Conservation (phyloP, 92 coral and sea anemone genomes). For the Epizoanthus scotinus region DNA sequence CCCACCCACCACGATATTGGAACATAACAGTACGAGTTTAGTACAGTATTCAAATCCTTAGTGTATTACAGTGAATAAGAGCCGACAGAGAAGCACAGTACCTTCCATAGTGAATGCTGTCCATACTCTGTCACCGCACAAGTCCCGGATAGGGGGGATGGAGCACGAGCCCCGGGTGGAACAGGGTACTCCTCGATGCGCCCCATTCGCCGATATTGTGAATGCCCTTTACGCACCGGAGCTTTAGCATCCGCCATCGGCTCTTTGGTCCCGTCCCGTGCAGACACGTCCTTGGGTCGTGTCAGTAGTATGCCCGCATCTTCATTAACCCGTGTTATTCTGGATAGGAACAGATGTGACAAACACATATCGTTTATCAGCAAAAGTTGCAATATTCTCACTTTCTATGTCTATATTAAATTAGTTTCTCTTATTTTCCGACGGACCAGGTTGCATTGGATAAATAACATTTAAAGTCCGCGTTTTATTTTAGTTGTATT, state of each 20-base stretch:
- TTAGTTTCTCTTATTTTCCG: too few relatives aligned
- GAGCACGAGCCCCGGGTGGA: slow-evolving; percentile 46
- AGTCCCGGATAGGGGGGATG: slow-evolving; percentile 52
- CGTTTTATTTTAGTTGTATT: too few relatives aligned
- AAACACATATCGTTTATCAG: too few relatives aligned
- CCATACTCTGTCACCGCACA: slow-evolving; percentile 21
- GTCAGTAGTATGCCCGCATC: slow-evolving; percentile 69
- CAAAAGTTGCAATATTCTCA: too few relatives aligned
- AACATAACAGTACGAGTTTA: not conserved
- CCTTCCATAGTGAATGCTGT: slow-evolving; percentile 55
- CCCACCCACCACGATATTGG: too few relatives aligned
- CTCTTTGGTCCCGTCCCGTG: slow-evolving; percentile 49
- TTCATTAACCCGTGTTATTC: slow-evolving; percentile 75
- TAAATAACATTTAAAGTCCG: too few relatives aligned
- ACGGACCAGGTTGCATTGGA: too few relatives aligned
- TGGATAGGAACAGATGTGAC: slow-evolving; percentile 7
- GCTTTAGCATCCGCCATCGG: slow-evolving; percentile 13
- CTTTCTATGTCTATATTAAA: too few relatives aligned
- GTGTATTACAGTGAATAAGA: not conserved
- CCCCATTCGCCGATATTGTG: slow-evolving; percentile 26
- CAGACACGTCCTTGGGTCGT: slow-evolving; percentile 62
- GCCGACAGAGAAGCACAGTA: not conserved
- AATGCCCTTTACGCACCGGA: slow-evolving; percentile 32
- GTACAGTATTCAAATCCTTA: not conserved
- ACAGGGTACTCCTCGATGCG: slow-evolving; percentile 4